Conservation (phyloP, 2,113 vertebrate genomes). For the Zosterops lateralis region DNA sequence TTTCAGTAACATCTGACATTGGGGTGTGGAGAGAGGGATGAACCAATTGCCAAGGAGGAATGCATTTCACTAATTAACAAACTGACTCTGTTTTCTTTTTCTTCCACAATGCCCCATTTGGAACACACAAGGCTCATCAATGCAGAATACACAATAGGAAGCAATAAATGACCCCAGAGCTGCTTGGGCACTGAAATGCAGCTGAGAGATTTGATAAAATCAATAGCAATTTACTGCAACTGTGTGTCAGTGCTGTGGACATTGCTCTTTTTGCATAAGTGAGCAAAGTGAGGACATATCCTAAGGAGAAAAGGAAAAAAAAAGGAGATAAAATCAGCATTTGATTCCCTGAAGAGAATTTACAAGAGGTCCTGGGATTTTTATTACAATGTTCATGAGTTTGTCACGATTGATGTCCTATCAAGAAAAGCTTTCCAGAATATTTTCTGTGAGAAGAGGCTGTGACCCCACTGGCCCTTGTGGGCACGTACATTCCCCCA, state of each 20-base stretch:
- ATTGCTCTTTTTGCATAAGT: neutral
- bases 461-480: neutral
- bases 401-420: neutral
- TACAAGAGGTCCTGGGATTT: neutral
- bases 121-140: neutral
- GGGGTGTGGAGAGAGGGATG: neutral
- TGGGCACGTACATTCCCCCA: neutral
- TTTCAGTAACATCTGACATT: neutral
- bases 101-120: neutral
- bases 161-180: neutral
- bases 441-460: neutral
- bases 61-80: neutral
- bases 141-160: neutral
- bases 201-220: neutral
- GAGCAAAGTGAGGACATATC: neutral
- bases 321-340: neutral
- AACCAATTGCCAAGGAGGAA: neutral
- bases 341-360: neutral
- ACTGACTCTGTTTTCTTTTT: neutral
- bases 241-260: neutral
- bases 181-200: constrained; percentile 4
- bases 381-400: neutral
- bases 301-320: neutral
- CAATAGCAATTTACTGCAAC: constrained; percentile 12
- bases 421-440: neutral